phyloP scores from a whole-genome alignment of 1,140 invertebrate species.

The Bombus superbus region DNA sequence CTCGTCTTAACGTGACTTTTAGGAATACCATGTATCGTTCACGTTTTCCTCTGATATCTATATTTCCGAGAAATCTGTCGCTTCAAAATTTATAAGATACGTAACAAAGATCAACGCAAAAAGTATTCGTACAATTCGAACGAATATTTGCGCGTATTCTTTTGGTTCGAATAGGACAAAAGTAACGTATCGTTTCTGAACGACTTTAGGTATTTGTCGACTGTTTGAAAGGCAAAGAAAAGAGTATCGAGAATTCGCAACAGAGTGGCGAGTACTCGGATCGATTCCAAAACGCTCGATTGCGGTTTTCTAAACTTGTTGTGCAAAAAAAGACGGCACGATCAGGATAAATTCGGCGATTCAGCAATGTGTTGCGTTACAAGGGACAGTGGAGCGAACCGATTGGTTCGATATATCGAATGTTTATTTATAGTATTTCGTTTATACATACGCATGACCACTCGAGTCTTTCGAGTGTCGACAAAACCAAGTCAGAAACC shows the following conservation, averaged over 20 bases:
- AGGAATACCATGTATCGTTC: too few relatives aligned
- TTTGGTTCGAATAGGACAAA: too few relatives aligned
- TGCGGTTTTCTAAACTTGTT: neutral
- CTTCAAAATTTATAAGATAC: too few relatives aligned
- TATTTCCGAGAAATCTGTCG: too few relatives aligned
- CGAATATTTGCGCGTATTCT: too few relatives aligned
- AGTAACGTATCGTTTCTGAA: too few relatives aligned
- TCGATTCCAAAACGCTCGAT: neutral
- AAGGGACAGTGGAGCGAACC: neutral
- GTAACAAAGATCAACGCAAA: too few relatives aligned
- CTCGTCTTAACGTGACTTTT: too few relatives aligned
- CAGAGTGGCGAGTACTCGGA: too few relatives aligned
- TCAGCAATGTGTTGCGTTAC: neutral
- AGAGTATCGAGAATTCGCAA: neutral
- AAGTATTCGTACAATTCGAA: too few relatives aligned
- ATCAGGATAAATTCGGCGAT: neutral
- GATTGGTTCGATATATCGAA: neutral
- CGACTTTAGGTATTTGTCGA: neutral
- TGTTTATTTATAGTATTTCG: constrained; percentile 38
- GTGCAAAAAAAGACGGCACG: neutral
- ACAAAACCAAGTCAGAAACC: neutral
- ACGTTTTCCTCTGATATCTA: too few relatives aligned
- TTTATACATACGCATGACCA: neutral
- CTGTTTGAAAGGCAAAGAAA: neutral
- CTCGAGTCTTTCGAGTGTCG: neutral